Base-by-base conservation (phyloP, 1,140 invertebrate genomes). In the Euura saliciscinereae region DNA sequence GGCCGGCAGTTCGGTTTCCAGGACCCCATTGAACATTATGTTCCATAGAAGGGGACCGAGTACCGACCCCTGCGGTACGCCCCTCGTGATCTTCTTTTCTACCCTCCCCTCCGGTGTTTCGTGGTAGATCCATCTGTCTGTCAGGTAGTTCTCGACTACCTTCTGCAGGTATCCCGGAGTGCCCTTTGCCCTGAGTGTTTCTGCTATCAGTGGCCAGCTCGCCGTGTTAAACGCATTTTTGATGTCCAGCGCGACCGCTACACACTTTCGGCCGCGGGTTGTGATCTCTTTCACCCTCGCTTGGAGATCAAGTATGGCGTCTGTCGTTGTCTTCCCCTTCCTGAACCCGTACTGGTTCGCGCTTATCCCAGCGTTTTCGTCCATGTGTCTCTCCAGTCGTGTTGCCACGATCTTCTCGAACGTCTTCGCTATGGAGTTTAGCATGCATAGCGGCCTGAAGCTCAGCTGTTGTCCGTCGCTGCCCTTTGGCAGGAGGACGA, bases 331-430 rank as follows among this genome's bases (percentile, higher is more conserved):
- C 46, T 65, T 72, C 6, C 80, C 79, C 70, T 70, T 68, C 51
- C 78, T 66, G 66, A 83, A 86, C 2, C 85, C 83, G 73, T 73
- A 85, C 74, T 85, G 84, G 42, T 69, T 77, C 5, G 44, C 8
- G 1, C 74, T 76, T 4, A 80, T 72, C 6, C 64, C 71, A 11
- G 66, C 76, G 4, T 65, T 68, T 1, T 65, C 13, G 43, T 74
- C 68, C 0, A 78, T 13, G 11, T 72, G 45, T 45, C 8, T 66
- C 67, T 75, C 66, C 11, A 80, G 45, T 44, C 77, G 70, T 0
- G 6, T 45, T 45, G 45, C 64, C 4, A 83, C 65, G 28, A 81
- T n/a, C 3, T 28, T 68, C 59, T 83, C 80, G 11, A 73, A 70
- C 4, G 78, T 59, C 68, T 80, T 82, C 0, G 76, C 77, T 2